phyloP scores from a whole-genome alignment of 2,113 vertebrate species.

The Myanophis thanlyinensis region DNA sequence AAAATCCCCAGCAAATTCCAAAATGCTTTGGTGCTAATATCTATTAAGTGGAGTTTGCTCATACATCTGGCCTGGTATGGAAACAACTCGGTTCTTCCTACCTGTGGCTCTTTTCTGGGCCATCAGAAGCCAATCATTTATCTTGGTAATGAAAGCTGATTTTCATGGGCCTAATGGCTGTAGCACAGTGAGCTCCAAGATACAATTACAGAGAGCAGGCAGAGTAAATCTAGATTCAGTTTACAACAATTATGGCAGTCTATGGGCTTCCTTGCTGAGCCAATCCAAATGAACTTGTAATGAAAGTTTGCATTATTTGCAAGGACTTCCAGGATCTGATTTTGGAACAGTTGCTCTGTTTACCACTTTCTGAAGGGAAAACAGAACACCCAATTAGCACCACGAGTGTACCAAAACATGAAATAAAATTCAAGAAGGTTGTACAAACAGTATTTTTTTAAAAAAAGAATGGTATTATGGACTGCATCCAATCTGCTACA shows the following conservation, averaged over 20 bases:
- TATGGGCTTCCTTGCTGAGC: background rate
- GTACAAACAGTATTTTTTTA: background rate
- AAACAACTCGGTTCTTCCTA: background rate
- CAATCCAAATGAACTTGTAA: slow-evolving; percentile 39
- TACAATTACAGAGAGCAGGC: slow-evolving; percentile 30
- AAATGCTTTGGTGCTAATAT: background rate
- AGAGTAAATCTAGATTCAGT: slow-evolving; percentile 46
- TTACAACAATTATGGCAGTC: slow-evolving; percentile 23
- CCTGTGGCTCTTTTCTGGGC: background rate
- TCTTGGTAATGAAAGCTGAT: slow-evolving; percentile 29
- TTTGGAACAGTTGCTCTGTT: slow-evolving; percentile 8
- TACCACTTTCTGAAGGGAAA: background rate
- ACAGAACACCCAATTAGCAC: background rate
- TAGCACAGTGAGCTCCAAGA: slow-evolving; percentile 29
- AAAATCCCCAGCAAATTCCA: background rate
- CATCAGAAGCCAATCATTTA: slow-evolving; percentile 24
- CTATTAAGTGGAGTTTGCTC: background rate
- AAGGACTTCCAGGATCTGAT: slow-evolving; percentile 20
- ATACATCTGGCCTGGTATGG: background rate
- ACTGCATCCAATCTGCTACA: background rate
- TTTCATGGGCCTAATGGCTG: slow-evolving; percentile 19
- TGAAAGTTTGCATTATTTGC: slow-evolving; percentile 11
- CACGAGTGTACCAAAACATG: background rate
- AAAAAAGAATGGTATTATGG: background rate
- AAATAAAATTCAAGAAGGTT: background rate